Base-by-base conservation (phyloP, 1,140 invertebrate genomes). In the Dinoponera quadriceps region DNA sequence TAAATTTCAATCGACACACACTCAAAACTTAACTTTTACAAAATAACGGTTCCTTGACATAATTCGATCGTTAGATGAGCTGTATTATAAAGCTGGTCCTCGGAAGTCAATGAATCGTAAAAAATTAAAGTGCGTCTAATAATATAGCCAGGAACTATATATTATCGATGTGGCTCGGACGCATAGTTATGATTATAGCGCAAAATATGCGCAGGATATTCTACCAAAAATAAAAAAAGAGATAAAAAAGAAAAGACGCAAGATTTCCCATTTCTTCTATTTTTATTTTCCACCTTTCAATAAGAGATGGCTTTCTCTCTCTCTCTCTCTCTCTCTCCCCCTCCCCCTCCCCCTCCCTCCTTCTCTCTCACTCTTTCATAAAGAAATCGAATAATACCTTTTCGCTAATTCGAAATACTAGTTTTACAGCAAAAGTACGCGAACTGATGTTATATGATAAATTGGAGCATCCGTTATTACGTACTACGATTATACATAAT, bases 401-500 rank as follows among this genome's bases (percentile, higher is more conserved):
- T 44, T 62, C 60, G 84, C 84, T 86, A 88, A 86, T 78, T 57
- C 59, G 66, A 77, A 78, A 86, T 86, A 88, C 55, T 87, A 77
- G 86, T 85, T 83, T 86, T 84, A 82, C 88, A 85, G 72, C 73
- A 83, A 88, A 88, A 38, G 27, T 78, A 38, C 60, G 73, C 65
- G n/a, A 88, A 87, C 82, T 82, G 83, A 88, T 85, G 72, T 69
- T 62, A 84, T 27, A 77, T 22, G 84, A 82, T 84, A 81, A 85
- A 84, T 63, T 83, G 78, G 75, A 86, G 83, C 80, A 77, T 81
- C 83, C 69, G 44, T 88, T 85, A 69, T 90, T 87, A 90, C 78
- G 65, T 81, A 73, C 87, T 90, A 90, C 82, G 78, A 65, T 84
- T 88, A 90, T 84, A 85, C 85, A 84, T 89, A 86, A 85, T 92